Evolutionary conservation across 2,113 vertebrate species (phyloP).

Genomic region (Blennius ocellaris): DNA sequence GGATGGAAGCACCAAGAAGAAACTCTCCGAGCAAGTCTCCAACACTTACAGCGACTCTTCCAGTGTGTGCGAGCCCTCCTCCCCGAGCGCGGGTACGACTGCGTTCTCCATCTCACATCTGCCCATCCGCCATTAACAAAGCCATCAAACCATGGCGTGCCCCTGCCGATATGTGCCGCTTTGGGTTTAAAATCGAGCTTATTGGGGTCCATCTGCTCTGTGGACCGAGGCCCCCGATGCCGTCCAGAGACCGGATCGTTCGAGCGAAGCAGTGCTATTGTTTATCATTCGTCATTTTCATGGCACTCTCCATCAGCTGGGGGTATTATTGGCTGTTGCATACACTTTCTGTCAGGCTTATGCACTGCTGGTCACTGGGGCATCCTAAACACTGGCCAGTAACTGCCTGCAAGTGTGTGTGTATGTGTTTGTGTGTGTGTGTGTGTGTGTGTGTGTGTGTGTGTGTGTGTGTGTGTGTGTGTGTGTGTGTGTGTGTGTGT

Average conservation of each 20-base stretch:
- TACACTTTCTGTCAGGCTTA: slow-evolving; percentile 32
- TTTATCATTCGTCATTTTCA: slow-evolving; percentile 75
- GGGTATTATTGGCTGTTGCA: slow-evolving; percentile 62
- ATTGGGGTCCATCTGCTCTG: slow-evolving; percentile 10
- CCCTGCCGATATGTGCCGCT: slow-evolving; percentile 33
- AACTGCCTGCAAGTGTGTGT: neutral
- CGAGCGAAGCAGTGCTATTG: slow-evolving; percentile 37
- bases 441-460: slow-evolving; percentile 6
- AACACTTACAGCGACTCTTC: slow-evolving; percentile 94
- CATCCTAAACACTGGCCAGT: slow-evolving; percentile 37
- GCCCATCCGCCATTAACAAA: slow-evolving; percentile 1
- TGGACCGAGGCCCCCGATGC: neutral
- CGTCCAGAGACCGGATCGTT: slow-evolving; percentile 33
- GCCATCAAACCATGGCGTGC: slow-evolving; percentile 1
- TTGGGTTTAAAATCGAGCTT: slow-evolving; percentile 29
- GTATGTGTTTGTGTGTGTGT: slow-evolving; percentile 9
- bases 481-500: slow-evolving; percentile 9
- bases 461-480: slow-evolving; percentile 14
- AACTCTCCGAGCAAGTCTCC: slow-evolving; percentile 93
- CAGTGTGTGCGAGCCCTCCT: slow-evolving; percentile 94
- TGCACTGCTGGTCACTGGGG: slow-evolving; percentile 41
- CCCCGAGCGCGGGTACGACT: slow-evolving; percentile 90
- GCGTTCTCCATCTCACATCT: neutral
- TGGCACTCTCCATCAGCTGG: slow-evolving; percentile 65
- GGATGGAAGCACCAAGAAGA: slow-evolving; percentile 92